Percentiles rank a stretch among this genome's conserved stretches.
phyloP scores from a whole-genome alignment of 2,113 vertebrate genomes.

The Amphilophus citrinellus region DNA sequence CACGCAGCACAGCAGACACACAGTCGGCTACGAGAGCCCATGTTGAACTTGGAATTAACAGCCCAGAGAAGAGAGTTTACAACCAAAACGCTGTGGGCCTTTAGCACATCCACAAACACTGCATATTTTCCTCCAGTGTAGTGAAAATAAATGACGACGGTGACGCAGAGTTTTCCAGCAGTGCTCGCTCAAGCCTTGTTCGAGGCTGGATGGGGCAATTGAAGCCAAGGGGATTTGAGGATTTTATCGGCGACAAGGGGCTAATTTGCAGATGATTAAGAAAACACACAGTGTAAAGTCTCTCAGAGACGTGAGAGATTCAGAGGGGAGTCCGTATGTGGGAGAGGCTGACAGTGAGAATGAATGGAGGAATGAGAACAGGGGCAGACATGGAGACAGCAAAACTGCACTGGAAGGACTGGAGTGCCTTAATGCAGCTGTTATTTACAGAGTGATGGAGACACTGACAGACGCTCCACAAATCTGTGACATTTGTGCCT shows the following conservation, averaged over 20 bases:
- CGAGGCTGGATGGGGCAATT: slow-evolving; percentile 2
- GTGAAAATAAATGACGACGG: slow-evolving; percentile 67
- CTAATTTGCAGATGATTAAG: slow-evolving; percentile 77
- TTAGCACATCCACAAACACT: slow-evolving; percentile 69
- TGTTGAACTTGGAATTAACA: slow-evolving; percentile 65
- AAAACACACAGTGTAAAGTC: slow-evolving; percentile 75
- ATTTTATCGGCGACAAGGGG: slow-evolving; percentile 68
- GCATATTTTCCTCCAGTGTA: slow-evolving; percentile 49
- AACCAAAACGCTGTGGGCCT: slow-evolving; percentile 50
- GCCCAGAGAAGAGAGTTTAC: slow-evolving; percentile 54
- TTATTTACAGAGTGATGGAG: slow-evolving; percentile 29
- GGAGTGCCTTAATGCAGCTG: slow-evolving; percentile 35
- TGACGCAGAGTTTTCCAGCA: slow-evolving; percentile 64
- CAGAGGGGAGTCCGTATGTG: not conserved
- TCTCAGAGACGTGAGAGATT: slow-evolving; percentile 43
- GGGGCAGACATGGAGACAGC: slow-evolving; percentile 27
- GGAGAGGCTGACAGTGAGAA: slow-evolving; percentile 33
- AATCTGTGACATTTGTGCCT: slow-evolving; percentile 13
- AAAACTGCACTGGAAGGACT: slow-evolving; percentile 9
- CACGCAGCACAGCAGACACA: slow-evolving; percentile 37
- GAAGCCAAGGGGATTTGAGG: slow-evolving; percentile 60
- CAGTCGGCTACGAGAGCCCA: slow-evolving; percentile 5
- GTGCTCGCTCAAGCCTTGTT: slow-evolving; percentile 25
- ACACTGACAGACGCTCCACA: not conserved
- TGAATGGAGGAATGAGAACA: slow-evolving; percentile 4